Evolutionary conservation across 2,113 vertebrate genomes (phyloP).

Genomic region (Ophthalmolycus amberensis): DNA sequence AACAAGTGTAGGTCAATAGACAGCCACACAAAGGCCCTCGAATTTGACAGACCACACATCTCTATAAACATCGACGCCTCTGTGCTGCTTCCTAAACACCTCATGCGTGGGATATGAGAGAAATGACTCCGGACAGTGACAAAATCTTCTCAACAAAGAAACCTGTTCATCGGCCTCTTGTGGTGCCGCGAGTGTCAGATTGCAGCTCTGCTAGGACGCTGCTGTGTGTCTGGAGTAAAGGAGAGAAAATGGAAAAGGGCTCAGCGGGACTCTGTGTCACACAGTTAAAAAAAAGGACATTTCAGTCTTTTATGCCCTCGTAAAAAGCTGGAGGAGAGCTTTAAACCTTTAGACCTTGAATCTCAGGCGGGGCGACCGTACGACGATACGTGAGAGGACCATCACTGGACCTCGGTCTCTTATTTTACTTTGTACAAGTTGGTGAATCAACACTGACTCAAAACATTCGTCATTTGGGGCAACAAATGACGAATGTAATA

Average conservation of each 20-base stretch:
- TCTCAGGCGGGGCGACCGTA: too few species aligned
- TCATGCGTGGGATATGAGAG: neutral
- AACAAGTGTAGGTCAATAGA: neutral
- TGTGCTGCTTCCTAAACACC: neutral
- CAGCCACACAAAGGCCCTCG: neutral
- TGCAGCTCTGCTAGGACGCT: constrained; percentile 29
- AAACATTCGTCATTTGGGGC: neutral
- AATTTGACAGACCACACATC: neutral
- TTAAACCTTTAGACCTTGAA: constrained; percentile 46
- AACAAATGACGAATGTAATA: neutral
- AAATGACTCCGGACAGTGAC: neutral
- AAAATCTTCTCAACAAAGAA: neutral
- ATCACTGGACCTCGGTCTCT: constrained; percentile 4
- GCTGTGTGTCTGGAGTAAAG: constrained; percentile 30
- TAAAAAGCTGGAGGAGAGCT: constrained; percentile 25
- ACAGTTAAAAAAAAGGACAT: neutral
- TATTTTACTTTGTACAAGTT: neutral
- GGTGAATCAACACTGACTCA: neutral
- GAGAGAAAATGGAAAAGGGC: neutral
- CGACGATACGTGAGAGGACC: neutral
- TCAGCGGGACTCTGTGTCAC: neutral
- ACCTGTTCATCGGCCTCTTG: constrained; percentile 44
- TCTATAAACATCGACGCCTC: neutral
- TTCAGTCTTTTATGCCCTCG: constrained; percentile 28
- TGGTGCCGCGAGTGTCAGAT: constrained; percentile 47